Conservation (phyloP, 2,113 vertebrate genomes). For the Periophthalmus modestus region DNA sequence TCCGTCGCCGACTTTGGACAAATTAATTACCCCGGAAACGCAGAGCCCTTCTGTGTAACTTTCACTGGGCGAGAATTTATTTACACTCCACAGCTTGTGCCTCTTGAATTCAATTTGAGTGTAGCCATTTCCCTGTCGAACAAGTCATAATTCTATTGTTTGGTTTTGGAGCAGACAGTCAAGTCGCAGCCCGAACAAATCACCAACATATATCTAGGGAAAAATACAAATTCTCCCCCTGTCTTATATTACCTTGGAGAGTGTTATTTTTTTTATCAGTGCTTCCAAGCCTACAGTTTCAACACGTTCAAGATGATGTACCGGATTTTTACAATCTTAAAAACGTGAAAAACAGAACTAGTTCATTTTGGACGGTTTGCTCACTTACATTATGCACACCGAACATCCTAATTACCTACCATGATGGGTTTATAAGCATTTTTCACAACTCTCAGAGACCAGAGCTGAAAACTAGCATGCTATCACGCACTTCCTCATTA, state of each 20-base stretch:
- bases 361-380: too few species aligned
- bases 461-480: too few species aligned
- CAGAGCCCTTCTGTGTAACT: conserved; percentile 25
- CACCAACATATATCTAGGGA: not conserved
- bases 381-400: too few species aligned
- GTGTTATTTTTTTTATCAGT: not conserved
- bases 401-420: too few species aligned
- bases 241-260: not conserved
- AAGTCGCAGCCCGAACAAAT: conserved; percentile 3
- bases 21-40: conserved; percentile 35
- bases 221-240: conserved; percentile 1
- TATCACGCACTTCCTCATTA: too few species aligned
- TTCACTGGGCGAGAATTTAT: conserved; percentile 48
- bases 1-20: conserved; percentile 13
- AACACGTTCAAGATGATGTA: not conserved
- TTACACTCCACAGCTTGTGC: conserved; percentile 61
- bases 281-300: not conserved
- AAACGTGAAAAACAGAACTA: too few species aligned
- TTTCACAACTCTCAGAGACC: too few species aligned
- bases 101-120: conserved; percentile 46
- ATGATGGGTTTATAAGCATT: too few species aligned
- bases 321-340: too few species aligned
- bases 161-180: conserved; percentile 26
- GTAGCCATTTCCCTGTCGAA: conserved; percentile 37
- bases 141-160: conserved; percentile 41